Evolutionary conservation across 2,797 vertebrate species (phyloP), one percentile per base, ranked within the genome.

Genomic region (Myripristis murdjan): DNA sequence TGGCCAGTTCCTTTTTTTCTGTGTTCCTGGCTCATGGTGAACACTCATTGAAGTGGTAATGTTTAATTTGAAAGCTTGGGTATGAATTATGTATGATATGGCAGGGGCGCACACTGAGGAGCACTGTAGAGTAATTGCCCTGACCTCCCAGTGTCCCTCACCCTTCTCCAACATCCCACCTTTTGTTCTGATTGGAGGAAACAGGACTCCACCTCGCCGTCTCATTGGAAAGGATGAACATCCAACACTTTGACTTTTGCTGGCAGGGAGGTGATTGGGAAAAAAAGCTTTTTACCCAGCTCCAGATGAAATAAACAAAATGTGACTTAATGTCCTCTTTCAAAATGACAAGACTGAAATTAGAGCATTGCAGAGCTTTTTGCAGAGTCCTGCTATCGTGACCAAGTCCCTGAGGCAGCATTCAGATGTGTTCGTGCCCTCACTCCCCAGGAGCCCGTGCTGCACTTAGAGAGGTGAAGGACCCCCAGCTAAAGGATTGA

Each of bases 41-140:
- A 73, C 52, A 51, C 54, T 49, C 48, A 39, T 56, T 65, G 52
- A 56, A 55, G 54, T 54, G 63, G 44, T 54, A 22, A 67, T 69
- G 49, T 68, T 75, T 77, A 51, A 79, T 83, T 70, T 80, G 56
- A 68, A 72, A 77, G 56, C 51, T 48, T 55, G 35, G 28, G n/a
- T 46, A 59, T 85, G 70, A 81, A 85, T 85, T 76, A 81, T 83
- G 81, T 54, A 83, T 83, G 55, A 46, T 37, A 52, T 18, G 47
- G 51, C 46, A 57, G 33, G 33, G 49, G 41, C 59, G 68, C 61
- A 67, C 77, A 77, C 72, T 72, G 67, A 24, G 44, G 54, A 75
- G 59, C 58, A 49, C 44, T 33, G 63, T 39, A 53, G 58, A 77
- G 69, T 78, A 73, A 84, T 82, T 80, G 77, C 62, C 53, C 39